Evolutionary conservation across 2,797 vertebrate genomes (phyloP).

Genomic region (Oryzias sinensis): DNA sequence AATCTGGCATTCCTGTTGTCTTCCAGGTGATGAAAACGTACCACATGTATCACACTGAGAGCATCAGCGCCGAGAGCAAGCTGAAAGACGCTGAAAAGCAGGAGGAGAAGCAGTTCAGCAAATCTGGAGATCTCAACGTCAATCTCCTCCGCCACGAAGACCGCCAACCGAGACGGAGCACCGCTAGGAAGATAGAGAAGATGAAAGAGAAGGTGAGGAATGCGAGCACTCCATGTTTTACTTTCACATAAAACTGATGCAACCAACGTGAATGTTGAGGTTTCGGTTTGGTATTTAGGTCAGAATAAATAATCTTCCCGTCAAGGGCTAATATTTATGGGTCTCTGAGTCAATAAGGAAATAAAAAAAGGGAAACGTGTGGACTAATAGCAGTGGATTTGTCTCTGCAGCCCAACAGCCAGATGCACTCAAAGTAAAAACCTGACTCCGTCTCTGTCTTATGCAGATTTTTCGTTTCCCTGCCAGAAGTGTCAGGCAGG

Average conservation of each 20-base stretch:
- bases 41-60: slow-evolving; percentile 99
- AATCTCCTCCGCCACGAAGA: slow-evolving; percentile 94
- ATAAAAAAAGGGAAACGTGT: not conserved
- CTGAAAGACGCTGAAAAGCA: slow-evolving; percentile 98
- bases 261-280: slow-evolving; percentile 1
- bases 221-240: not conserved
- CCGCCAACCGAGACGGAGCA: slow-evolving; percentile 87
- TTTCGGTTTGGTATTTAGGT: slow-evolving; percentile 9
- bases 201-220: slow-evolving; percentile 91
- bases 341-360: slow-evolving; percentile 6
- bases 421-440: slow-evolving; percentile 22
- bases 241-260: not conserved
- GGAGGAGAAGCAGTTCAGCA: slow-evolving; percentile 97
- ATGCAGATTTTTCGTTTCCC: slow-evolving; percentile 37
- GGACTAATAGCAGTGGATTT: slow-evolving; percentile 16
- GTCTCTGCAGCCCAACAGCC: slow-evolving; percentile 27
- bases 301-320: not conserved
- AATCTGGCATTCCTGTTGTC: not conserved
- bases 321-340: slow-evolving; percentile 1
- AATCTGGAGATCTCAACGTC: slow-evolving; percentile 90
- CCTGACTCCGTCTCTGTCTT: slow-evolving; percentile 25
- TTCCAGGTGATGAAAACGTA: slow-evolving; percentile 99
- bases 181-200: slow-evolving; percentile 93
- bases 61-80: slow-evolving; percentile 96
- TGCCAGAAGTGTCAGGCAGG: slow-evolving; percentile 13